Conservation (phyloP, 1,140 invertebrate species). For the Cydia strobilella region DNA sequence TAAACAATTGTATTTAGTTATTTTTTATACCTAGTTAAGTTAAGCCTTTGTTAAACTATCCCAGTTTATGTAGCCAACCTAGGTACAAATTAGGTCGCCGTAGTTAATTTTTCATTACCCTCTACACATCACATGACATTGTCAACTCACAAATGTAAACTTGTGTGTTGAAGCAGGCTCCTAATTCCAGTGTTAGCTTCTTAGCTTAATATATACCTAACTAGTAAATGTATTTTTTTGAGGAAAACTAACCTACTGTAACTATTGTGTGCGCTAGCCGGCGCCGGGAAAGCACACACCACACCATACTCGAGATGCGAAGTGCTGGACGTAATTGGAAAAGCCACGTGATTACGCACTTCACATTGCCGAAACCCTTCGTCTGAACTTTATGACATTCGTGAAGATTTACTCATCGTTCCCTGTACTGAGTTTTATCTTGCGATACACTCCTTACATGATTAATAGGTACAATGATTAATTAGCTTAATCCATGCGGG, state of each 20-base stretch:
- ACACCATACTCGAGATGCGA: slow-evolving; percentile 24
- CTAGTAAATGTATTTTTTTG: background rate
- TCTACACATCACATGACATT: too few species aligned
- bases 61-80: too few species aligned
- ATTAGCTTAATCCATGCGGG: background rate
- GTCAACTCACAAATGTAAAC: too few species aligned
- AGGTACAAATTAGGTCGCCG: too few species aligned
- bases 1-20: too few species aligned
- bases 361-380: slow-evolving; percentile 27
- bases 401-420: slow-evolving; percentile 8
- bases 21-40: too few species aligned
- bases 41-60: too few species aligned
- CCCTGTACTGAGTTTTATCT: background rate
- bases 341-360: slow-evolving; percentile 29
- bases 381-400: slow-evolving; percentile 20
- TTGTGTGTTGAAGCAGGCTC: too few species aligned
- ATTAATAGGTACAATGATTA: background rate
- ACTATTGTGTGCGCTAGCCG: background rate
- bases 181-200: too few species aligned
- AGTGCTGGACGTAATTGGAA: slow-evolving; percentile 30
- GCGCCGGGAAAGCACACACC: slow-evolving; percentile 16
- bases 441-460: background rate
- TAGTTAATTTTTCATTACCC: too few species aligned
- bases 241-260: background rate
- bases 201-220: too few species aligned